These are phyloP conservation scores for Campopleginae sp. DNA, from an alignment of 2,888 invertebrate species.

Conservation along the genomic window DNA sequence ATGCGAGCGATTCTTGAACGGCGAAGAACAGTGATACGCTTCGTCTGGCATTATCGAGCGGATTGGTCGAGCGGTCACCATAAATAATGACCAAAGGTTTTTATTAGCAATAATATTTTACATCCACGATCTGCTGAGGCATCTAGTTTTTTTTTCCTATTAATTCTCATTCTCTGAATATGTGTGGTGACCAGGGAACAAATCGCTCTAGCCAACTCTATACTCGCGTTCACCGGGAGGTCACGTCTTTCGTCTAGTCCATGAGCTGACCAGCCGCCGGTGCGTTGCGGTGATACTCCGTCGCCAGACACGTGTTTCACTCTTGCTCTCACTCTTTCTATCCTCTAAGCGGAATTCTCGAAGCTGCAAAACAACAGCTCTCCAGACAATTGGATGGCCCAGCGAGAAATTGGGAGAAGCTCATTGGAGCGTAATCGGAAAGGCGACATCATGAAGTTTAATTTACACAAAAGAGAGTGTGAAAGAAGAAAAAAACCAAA, in stretches of 20 bases:
- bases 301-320: constrained; percentile 24
- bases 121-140: constrained; percentile 65
- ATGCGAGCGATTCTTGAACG: not conserved
- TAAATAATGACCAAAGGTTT: constrained; percentile 76
- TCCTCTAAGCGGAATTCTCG: constrained; percentile 48
- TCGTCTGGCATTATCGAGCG: constrained; percentile 69
- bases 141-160: not conserved
- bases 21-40: constrained; percentile 29
- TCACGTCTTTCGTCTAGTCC: constrained; percentile 60
- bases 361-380: constrained; percentile 42
- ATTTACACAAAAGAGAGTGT: constrained; percentile 12
- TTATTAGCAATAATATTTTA: constrained; percentile 78
- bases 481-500: not conserved
- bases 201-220: constrained; percentile 40
- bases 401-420: constrained; percentile 34
- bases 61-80: constrained; percentile 70
- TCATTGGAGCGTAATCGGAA: constrained; percentile 34
- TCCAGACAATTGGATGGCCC: constrained; percentile 46
- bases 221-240: constrained; percentile 46
- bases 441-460: constrained; percentile 17
- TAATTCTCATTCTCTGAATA: constrained; percentile 12
- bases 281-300: constrained; percentile 36
- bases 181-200: constrained; percentile 33
- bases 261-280: constrained; percentile 48
- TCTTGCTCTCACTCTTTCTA: constrained; percentile 3